A percentile compares a stretch with the other conserved stretches of the same genome.
phyloP scores from a whole-genome alignment of 2,113 vertebrate genomes.

The Hiodon tergisus region DNA sequence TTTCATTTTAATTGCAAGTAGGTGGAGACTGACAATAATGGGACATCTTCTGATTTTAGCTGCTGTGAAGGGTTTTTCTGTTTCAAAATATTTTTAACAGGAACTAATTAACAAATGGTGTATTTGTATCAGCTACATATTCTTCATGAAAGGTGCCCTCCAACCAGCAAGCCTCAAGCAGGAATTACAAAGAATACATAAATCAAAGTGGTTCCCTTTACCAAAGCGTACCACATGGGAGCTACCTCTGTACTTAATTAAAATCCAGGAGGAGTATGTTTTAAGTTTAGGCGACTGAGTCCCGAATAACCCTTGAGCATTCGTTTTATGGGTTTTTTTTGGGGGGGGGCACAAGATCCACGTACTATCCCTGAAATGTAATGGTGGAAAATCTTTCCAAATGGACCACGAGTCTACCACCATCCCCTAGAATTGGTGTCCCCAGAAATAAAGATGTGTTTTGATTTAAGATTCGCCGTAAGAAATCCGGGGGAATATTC shows the following conservation, averaged over 20 bases:
- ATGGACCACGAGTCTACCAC: too few species aligned
- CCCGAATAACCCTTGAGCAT: conserved; percentile 64
- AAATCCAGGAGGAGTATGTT: conserved; percentile 75
- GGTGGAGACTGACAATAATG: conserved; percentile 37
- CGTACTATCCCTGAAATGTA: conserved; percentile 43
- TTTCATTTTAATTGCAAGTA: conserved; percentile 40
- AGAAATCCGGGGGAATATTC: too few species aligned
- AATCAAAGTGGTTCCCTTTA: conserved; percentile 70
- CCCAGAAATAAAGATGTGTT: too few species aligned
- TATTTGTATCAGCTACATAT: conserved; percentile 51
- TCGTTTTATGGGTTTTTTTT: conserved; percentile 42
- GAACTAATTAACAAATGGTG: conserved; percentile 66
- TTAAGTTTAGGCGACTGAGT: conserved; percentile 68
- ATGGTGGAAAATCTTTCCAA: conserved; percentile 23
- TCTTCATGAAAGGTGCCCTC: conserved; percentile 51
- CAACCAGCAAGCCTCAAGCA: conserved; percentile 61
- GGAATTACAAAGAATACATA: conserved; percentile 67
- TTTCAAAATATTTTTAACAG: conserved; percentile 47
- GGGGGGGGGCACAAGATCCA: conserved; percentile 47
- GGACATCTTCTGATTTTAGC: conserved; percentile 34
- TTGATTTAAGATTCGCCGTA: too few species aligned
- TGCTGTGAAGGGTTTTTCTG: conserved; percentile 32
- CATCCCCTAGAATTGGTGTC: too few species aligned
- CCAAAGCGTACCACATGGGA: conserved; percentile 62
- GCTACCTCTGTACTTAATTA: conserved; percentile 71